phyloP scores from a whole-genome alignment of 2,797 vertebrate genomes.

The Cuculus canorus region DNA sequence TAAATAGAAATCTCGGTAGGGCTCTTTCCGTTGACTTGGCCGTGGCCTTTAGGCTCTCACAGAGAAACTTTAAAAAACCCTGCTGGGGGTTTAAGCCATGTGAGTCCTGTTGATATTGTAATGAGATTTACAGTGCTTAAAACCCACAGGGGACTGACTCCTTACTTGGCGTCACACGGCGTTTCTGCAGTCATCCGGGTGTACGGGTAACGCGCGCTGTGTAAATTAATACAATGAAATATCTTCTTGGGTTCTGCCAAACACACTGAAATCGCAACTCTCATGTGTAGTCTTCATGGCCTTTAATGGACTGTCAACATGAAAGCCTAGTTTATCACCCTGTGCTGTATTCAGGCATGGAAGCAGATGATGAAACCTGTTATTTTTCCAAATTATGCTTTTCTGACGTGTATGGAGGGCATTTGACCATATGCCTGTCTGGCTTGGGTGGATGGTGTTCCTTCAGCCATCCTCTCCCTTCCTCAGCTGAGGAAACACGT shows the following conservation, averaged over 20 bases:
- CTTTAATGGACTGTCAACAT: not conserved
- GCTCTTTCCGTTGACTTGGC: conserved; percentile 59
- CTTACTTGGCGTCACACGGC: not conserved
- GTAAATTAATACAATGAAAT: not conserved
- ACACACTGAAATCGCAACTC: not conserved
- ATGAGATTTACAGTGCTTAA: conserved; percentile 58
- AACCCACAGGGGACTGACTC: conserved; percentile 24
- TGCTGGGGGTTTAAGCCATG: conserved; percentile 56
- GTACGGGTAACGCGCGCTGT: not conserved
- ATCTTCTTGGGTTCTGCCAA: not conserved
- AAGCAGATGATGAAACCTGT: conserved; percentile 11
- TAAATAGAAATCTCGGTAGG: conserved; percentile 48
- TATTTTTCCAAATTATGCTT: not conserved
- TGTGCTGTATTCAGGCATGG: not conserved
- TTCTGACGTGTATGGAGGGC: not conserved
- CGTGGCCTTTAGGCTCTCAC: conserved; percentile 52
- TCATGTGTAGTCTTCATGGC: not conserved
- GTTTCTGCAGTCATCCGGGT: not conserved
- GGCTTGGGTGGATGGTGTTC: not conserved
- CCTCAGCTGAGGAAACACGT: not conserved
- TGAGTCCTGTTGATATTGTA: conserved; percentile 55
- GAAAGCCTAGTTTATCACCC: not conserved
- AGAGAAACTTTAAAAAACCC: conserved; percentile 55
- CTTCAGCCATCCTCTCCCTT: not conserved
- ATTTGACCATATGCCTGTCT: not conserved